Conservation (phyloP, 2,888 invertebrate species). For the Gortyna flavago region DNA sequence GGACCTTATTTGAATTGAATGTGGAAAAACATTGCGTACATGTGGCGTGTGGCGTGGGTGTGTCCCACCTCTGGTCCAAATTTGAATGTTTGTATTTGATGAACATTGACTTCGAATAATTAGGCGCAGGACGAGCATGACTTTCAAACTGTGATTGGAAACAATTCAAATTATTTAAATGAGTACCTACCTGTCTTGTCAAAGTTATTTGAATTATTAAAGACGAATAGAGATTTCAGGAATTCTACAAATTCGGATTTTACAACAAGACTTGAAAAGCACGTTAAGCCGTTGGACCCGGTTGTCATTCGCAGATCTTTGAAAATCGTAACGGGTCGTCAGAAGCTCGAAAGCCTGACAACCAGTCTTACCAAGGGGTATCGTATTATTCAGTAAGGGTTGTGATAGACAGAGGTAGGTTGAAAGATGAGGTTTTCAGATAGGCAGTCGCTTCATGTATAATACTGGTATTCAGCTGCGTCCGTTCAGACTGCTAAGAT, state of each 20-base stretch:
- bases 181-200: constrained; percentile 44
- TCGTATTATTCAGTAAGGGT: not conserved
- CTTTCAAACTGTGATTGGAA: constrained; percentile 64
- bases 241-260: constrained; percentile 6
- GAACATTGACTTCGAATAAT: constrained; percentile 72
- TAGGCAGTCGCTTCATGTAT: not conserved
- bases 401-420: not conserved
- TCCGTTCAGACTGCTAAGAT: not conserved
- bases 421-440: not conserved
- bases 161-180: constrained; percentile 68
- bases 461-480: not conserved
- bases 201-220: constrained; percentile 2
- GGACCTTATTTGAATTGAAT: constrained; percentile 81
- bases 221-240: not conserved
- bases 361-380: not conserved
- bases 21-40: constrained; percentile 72
- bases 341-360: not conserved
- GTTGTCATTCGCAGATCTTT: not conserved
- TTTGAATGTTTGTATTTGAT: constrained; percentile 76
- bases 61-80: constrained; percentile 72
- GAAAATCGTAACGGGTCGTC: not conserved
- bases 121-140: constrained; percentile 62
- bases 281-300: not conserved
- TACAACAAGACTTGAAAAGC: not conserved
- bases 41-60: constrained; percentile 71